These are phyloP conservation scores for Chaunax sp. DNA, from an alignment of 2,797 vertebrate species.

Conservation along the genomic window DNA sequence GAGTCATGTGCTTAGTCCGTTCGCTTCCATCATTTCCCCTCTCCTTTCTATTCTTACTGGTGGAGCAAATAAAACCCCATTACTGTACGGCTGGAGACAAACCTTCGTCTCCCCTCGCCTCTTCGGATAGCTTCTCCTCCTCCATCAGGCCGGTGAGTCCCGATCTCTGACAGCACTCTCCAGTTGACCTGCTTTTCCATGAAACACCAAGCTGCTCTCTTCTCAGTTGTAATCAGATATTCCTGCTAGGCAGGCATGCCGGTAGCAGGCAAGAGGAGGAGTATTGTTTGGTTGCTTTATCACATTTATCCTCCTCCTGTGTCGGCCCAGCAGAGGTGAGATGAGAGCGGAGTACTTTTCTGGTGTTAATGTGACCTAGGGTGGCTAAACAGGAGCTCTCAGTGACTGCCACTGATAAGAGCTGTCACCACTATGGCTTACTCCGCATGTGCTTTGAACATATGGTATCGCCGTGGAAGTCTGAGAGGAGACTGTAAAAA, in stretches of 20 bases:
- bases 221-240: slow-evolving; percentile 82
- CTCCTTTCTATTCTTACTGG: slow-evolving; percentile 64
- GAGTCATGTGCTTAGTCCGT: slow-evolving; percentile 49
- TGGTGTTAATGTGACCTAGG: slow-evolving; percentile 65
- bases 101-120: slow-evolving; percentile 45
- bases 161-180: slow-evolving; percentile 67
- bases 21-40: slow-evolving; percentile 49
- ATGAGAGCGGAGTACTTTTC: slow-evolving; percentile 60
- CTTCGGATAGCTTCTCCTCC: slow-evolving; percentile 67
- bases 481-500: slow-evolving; percentile 15
- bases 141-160: slow-evolving; percentile 71
- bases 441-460: slow-evolving; percentile 24
- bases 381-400: slow-evolving; percentile 58
- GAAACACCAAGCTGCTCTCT: slow-evolving; percentile 77
- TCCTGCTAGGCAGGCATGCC: slow-evolving; percentile 61
- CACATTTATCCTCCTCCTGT: slow-evolving; percentile 71
- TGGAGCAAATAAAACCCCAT: slow-evolving; percentile 73
- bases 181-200: slow-evolving; percentile 80
- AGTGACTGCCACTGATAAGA: slow-evolving; percentile 50
- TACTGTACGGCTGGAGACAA: slow-evolving; percentile 65
- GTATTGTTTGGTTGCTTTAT: slow-evolving; percentile 75
- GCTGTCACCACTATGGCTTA: slow-evolving; percentile 36
- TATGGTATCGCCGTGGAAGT: background rate
- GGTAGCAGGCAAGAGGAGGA: slow-evolving; percentile 66
- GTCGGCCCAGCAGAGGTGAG: slow-evolving; percentile 66